Conservation (phyloP, 2,888 invertebrate species). For the Omphaloscelis lunosa region DNA sequence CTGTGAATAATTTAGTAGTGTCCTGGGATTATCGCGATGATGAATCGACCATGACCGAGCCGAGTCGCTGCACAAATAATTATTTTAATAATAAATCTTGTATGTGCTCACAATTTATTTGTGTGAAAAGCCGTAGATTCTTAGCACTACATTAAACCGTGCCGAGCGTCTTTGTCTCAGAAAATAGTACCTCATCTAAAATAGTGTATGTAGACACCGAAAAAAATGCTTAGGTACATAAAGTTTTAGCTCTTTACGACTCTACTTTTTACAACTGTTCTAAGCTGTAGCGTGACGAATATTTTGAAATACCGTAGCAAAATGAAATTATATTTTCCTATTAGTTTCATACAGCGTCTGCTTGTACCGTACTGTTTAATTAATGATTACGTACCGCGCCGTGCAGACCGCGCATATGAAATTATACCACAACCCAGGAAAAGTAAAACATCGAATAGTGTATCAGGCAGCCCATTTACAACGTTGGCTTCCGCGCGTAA, state of each 20-base stretch:
- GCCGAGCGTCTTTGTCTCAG: not conserved
- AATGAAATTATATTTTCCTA: slow-evolving; percentile 6
- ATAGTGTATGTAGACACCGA: not conserved
- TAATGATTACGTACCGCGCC: slow-evolving; percentile 3
- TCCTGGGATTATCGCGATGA: slow-evolving; percentile 65
- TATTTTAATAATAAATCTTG: slow-evolving; percentile 48
- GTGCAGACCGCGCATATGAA: slow-evolving; percentile 13
- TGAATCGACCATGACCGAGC: slow-evolving; percentile 48
- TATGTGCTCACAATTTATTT: slow-evolving; percentile 20
- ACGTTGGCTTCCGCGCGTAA: not conserved
- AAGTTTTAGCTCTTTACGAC: not conserved
- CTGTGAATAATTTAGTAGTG: slow-evolving; percentile 66
- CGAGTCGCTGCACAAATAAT: slow-evolving; percentile 41
- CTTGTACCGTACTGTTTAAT: slow-evolving; percentile 6
- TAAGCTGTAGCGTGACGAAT: not conserved
- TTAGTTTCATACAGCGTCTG: not conserved
- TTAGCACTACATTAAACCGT: slow-evolving; percentile 20
- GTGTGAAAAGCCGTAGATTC: slow-evolving; percentile 9
- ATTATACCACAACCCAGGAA: not conserved
- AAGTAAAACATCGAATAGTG: slow-evolving; percentile 13
- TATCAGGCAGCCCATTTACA: slow-evolving; percentile 10
- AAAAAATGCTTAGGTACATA: not conserved
- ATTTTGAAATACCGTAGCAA: slow-evolving; percentile 6
- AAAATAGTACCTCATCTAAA: not conserved
- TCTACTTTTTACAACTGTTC: slow-evolving; percentile 4